Evolutionary conservation across 2,797 vertebrate genomes (phyloP).

Genomic region (Rhinophrynus dorsalis): DNA sequence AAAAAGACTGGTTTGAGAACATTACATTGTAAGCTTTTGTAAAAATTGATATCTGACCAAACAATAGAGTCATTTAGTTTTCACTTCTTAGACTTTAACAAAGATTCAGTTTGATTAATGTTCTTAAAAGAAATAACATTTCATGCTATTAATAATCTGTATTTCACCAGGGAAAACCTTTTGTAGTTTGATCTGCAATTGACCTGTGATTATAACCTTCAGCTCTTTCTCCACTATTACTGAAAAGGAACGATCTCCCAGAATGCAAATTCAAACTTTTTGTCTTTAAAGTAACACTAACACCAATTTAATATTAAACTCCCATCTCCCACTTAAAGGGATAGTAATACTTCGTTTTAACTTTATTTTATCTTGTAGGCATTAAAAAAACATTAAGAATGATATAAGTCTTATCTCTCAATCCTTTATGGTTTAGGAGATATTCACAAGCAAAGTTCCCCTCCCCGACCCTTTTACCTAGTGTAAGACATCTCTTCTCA

Average conservation of each 20-base stretch:
- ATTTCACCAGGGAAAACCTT: neutral
- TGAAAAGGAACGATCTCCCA: neutral
- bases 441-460: too few relatives aligned
- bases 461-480: too few relatives aligned
- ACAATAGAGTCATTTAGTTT: neutral
- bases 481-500: too few relatives aligned
- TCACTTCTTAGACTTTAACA: neutral
- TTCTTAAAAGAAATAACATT: neutral
- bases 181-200: slow-evolving; percentile 4
- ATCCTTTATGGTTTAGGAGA: too few relatives aligned
- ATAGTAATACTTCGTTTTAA: too few relatives aligned
- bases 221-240: slow-evolving; percentile 1
- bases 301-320: too few relatives aligned
- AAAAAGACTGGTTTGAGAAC: neutral
- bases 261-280: neutral
- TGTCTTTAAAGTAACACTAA: too few relatives aligned
- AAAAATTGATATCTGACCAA: neutral
- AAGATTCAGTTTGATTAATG: neutral
- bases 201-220: slow-evolving; percentile 2
- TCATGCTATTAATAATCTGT: neutral
- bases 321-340: too few relatives aligned
- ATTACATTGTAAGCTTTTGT: neutral
- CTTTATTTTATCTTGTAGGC: too few relatives aligned
- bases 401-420: too few relatives aligned
- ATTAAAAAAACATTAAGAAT: too few relatives aligned